Evolutionary conservation across 2,797 vertebrate species (phyloP), one percentile per base, ranked within the genome.

Genomic region (Rachycentron canadum): DNA sequence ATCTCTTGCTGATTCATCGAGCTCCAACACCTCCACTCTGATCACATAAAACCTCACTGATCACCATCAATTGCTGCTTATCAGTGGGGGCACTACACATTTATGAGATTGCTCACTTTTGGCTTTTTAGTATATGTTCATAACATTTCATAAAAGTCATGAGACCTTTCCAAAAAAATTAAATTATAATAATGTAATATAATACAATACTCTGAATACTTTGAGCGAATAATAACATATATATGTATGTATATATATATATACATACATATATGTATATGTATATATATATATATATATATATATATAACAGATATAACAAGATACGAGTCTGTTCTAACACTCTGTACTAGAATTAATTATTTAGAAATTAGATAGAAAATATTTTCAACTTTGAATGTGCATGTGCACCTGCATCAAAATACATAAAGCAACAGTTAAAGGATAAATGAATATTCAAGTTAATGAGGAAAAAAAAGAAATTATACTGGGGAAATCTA

Each of bases 1-100:
- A 7, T 36, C 74, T 65, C 84, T 75, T 74, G 76, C 80, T 84
- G 85, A 64, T 73, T 85, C 73, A 66, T 68, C 70, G 14, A 12
- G 53, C 59, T 85, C 72, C 70, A 55, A 9, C 76, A 49, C 69
- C 62, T 52, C 58, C 7, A 1, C 81, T 86, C 69, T 61, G 85
- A 84, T 86, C 84, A 64, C 68, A 67, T 71, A 81, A 70, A 45
- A 52, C 53, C 49, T 57, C 53, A 72, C 13, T 64, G 76, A 87
- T 86, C 73, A 69, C 49, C 73, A 61, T 67, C 63, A 47, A 32
- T 71, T 19, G 7, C 47, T 76, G 60, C 32, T 81, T 56, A 30
- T 71, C 63, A 50, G 49, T 19, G n/a, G 53, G 71, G 53, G 23
- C n/a, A 41, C 52, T 25, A 8, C 52, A 23, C 17, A 23, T 62